Percentiles rank a stretch among this genome's conserved stretches.
phyloP scores from a whole-genome alignment of 2,888 invertebrate genomes.

The Leptopilina drosophilae region DNA sequence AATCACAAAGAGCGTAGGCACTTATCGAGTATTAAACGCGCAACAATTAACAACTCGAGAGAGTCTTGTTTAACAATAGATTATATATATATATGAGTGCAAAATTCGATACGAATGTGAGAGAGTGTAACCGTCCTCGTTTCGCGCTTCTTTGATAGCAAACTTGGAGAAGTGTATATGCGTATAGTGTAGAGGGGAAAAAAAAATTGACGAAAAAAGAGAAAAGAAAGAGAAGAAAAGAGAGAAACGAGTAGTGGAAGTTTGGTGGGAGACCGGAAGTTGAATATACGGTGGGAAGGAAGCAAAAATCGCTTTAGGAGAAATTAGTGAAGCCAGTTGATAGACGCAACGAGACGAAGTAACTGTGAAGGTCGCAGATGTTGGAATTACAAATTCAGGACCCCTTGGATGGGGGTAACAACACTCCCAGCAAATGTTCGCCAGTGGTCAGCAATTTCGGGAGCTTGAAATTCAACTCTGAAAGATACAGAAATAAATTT shows the following conservation, averaged over 20 bases:
- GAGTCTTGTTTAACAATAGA: slow-evolving; percentile 11
- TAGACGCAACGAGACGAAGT: slow-evolving; percentile 25
- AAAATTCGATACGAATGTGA: slow-evolving; percentile 17
- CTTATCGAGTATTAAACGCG: slow-evolving; percentile 27
- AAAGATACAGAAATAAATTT: slow-evolving; percentile 66
- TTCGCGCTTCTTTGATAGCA: slow-evolving; percentile 30
- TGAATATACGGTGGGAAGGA: slow-evolving; percentile 40
- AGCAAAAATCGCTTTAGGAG: slow-evolving; percentile 42
- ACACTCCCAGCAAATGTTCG: slow-evolving; percentile 56
- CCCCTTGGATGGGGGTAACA: slow-evolving; percentile 61
- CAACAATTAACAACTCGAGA: not conserved
- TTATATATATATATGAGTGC: not conserved
- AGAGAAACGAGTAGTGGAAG: slow-evolving; percentile 1
- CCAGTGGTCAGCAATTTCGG: slow-evolving; percentile 60
- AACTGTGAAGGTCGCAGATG: slow-evolving; percentile 57
- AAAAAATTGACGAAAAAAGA: slow-evolving; percentile 8
- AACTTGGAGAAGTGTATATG: not conserved
- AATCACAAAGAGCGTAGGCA: slow-evolving; percentile 23
- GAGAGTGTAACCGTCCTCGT: slow-evolving; percentile 4
- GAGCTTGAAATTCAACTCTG: slow-evolving; percentile 63
- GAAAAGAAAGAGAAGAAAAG: not conserved
- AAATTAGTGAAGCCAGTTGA: slow-evolving; percentile 40
- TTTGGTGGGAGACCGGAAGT: slow-evolving; percentile 44
- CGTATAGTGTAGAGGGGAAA: not conserved
- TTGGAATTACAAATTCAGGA: slow-evolving; percentile 63